Conservation (phyloP, 2,797 vertebrate genomes). For the Acipenser transmontanus region DNA sequence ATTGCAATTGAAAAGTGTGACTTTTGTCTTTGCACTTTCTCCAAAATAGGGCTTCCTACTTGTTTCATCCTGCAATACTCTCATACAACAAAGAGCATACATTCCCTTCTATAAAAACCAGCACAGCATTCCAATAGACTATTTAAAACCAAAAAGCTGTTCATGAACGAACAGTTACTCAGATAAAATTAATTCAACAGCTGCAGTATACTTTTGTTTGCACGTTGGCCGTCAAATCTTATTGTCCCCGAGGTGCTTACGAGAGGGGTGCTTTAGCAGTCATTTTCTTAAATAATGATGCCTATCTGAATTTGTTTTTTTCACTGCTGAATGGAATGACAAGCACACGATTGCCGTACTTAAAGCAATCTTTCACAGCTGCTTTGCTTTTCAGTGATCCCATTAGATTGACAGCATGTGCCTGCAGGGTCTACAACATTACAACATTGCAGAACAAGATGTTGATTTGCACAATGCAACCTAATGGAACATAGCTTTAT, state of each 20-base stretch:
- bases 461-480: slow-evolving; percentile 45
- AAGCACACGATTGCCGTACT: slow-evolving; percentile 60
- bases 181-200: slow-evolving; percentile 57
- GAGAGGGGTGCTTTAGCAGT: slow-evolving; percentile 57
- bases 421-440: slow-evolving; percentile 56
- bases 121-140: slow-evolving; percentile 8
- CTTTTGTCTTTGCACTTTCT: no score
- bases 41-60: no score
- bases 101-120: slow-evolving; percentile 18
- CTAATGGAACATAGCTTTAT: slow-evolving; percentile 39
- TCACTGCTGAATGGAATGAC: slow-evolving; percentile 62
- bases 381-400: slow-evolving; percentile 61
- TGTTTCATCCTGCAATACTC: slow-evolving; percentile 18
- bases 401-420: slow-evolving; percentile 65
- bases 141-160: slow-evolving; percentile 1
- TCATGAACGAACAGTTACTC: slow-evolving; percentile 31
- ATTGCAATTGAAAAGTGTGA: no score
- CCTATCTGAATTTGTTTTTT: slow-evolving; percentile 64
- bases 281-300: slow-evolving; percentile 68
- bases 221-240: slow-evolving; percentile 53
- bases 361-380: slow-evolving; percentile 69
- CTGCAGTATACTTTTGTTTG: slow-evolving; percentile 62
- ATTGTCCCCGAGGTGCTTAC: slow-evolving; percentile 59
- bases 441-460: slow-evolving; percentile 45
- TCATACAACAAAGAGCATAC: slow-evolving; percentile 12